A percentile compares a stretch with the other conserved stretches of the same genome.
These are phyloP conservation scores for Oophaga pumilio DNA, from an alignment of 2,113 vertebrate species.

Conservation along the genomic window DNA sequence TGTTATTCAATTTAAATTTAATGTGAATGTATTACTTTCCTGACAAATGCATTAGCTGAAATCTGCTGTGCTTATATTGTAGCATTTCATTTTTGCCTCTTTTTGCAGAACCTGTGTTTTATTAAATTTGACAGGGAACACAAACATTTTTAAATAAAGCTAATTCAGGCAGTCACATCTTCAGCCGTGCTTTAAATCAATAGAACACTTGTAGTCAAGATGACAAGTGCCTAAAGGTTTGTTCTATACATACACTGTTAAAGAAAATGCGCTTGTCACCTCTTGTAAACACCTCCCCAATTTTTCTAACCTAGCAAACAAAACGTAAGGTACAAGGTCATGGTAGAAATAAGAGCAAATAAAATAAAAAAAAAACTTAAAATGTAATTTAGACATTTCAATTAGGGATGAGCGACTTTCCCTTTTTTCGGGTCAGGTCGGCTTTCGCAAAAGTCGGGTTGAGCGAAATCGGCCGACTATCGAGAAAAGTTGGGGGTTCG, in stretches of 20 bases:
- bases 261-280: constrained; percentile 52
- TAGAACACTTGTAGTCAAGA: constrained; percentile 40
- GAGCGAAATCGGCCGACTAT: too few relatives aligned
- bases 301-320: constrained; percentile 1
- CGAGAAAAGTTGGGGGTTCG: too few relatives aligned
- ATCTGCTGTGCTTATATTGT: constrained; percentile 37
- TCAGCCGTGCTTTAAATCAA: constrained; percentile 46
- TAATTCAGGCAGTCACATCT: constrained; percentile 51
- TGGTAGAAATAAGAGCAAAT: not conserved
- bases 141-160: constrained; percentile 55
- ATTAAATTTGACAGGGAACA: constrained; percentile 53
- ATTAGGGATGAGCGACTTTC: too few relatives aligned
- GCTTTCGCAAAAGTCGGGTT: too few relatives aligned
- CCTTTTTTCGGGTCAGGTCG: too few relatives aligned
- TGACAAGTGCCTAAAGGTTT: constrained; percentile 53
- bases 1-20: constrained; percentile 55
- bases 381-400: not conserved
- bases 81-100: constrained; percentile 45
- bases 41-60: constrained; percentile 52
- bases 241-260: constrained; percentile 37
- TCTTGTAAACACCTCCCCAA: constrained; percentile 42
- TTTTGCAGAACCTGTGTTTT: constrained; percentile 45
- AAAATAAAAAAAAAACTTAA: too few relatives aligned
- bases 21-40: constrained; percentile 50
- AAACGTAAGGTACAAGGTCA: constrained; percentile 26